Conservation (phyloP, 2,113 vertebrate genomes). For the Cacatua alba region DNA sequence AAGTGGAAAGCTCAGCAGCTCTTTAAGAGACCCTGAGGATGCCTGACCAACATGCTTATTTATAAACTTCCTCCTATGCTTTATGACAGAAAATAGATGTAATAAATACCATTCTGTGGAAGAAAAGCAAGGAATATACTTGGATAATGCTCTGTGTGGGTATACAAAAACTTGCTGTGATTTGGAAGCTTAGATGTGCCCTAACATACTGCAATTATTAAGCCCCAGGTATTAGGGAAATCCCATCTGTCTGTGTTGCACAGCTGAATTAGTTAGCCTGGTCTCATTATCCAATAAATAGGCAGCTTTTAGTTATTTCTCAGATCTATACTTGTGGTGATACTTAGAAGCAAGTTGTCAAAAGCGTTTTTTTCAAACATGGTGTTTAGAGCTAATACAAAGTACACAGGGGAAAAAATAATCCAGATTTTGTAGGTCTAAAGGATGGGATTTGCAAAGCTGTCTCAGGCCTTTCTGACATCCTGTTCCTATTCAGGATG, state of each 20-base stretch:
- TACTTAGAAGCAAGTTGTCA: slow-evolving; percentile 38
- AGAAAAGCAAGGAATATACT: neutral
- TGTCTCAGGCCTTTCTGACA: neutral
- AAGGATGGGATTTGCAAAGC: slow-evolving; percentile 17
- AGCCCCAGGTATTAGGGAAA: slow-evolving; percentile 46
- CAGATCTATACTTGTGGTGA: neutral
- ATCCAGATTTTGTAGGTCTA: slow-evolving; percentile 20
- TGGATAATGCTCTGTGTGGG: neutral
- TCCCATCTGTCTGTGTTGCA: neutral
- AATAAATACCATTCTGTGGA: neutral
- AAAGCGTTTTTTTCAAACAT: neutral
- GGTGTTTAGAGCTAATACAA: slow-evolving; percentile 17
- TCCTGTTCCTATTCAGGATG: neutral
- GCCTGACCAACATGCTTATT: neutral
- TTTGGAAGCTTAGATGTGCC: slow-evolving; percentile 29
- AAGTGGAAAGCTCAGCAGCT: slow-evolving; percentile 16
- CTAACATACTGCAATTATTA: slow-evolving; percentile 8
- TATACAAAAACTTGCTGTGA: neutral
- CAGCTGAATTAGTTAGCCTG: neutral
- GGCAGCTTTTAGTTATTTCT: neutral
- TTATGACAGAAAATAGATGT: neutral
- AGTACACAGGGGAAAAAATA: slow-evolving; percentile 4
- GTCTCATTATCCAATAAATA: neutral
- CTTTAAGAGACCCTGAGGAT: neutral
- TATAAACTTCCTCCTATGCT: neutral